phyloP scores from a whole-genome alignment of 2,888 invertebrate species.

The Crioceris asparagi region DNA sequence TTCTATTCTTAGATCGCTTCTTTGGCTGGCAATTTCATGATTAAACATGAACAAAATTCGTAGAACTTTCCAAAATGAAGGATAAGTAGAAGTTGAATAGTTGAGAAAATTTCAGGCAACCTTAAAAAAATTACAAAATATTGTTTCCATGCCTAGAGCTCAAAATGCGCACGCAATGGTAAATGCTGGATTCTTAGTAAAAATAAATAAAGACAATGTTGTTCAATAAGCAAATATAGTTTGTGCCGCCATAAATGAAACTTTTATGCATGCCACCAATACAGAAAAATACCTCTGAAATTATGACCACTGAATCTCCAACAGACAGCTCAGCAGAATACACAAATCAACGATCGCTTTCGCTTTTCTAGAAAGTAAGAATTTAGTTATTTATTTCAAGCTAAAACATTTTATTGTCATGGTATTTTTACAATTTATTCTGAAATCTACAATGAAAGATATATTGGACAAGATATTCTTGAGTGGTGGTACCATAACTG shows the following conservation, averaged over 20 bases:
- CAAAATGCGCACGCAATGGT: conserved; percentile 68
- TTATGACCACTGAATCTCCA: no score
- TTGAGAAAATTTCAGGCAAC: conserved; percentile 48
- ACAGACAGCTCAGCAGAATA: no score
- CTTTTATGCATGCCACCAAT: conserved; percentile 41
- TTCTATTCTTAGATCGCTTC: conserved; percentile 40
- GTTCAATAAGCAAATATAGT: conserved; percentile 47
- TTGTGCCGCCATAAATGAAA: conserved; percentile 52
- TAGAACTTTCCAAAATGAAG: no score
- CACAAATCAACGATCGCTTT: no score
- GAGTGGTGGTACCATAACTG: conserved; percentile 41
- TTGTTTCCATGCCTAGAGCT: conserved; percentile 56
- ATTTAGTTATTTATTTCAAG: no score
- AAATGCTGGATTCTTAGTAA: conserved; percentile 60
- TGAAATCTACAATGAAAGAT: no score
- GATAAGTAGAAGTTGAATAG: no score
- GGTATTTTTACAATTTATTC: no score
- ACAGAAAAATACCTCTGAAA: conserved; percentile 43
- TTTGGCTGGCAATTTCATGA: conserved; percentile 60
- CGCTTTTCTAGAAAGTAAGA: no score
- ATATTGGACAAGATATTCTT: conserved; percentile 27
- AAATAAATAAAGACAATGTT: conserved; percentile 40
- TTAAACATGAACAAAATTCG: conserved; percentile 55
- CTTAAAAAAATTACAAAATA: no score
- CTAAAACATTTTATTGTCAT: no score